Base-by-base conservation (phyloP, 2,113 vertebrate genomes). In the Macquaria australasica region DNA sequence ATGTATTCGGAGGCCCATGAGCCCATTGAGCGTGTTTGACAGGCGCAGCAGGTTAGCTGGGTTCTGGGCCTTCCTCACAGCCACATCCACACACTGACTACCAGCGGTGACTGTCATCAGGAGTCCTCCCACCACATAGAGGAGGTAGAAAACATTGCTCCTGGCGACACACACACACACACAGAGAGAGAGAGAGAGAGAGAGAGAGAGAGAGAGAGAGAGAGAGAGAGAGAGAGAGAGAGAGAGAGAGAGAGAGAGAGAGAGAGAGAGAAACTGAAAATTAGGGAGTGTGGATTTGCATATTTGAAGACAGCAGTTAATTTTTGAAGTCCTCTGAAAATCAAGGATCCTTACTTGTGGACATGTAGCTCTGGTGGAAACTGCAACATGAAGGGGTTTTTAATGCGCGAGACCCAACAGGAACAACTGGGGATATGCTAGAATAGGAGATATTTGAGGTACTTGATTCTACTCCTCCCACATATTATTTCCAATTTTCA, bases 91-190 rank as follows among this genome's bases (percentile, higher is more conserved):
- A 39, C 81, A 89, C 15, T 1, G 28, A 25, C 81, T 11, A 0
- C 86, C 79, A n/a, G 84, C 84, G 2, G 88, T 74, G 69, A 53
- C 79, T 0, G 79, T 74, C 84, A 85, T 50, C 73, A 91, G 25
- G 18, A 92, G 79, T 1, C 84, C 86, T 8, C 86, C 89, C 2
- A n/a, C 74, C 12, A 56, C 77, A 12, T 51, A 88, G 1, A 84
- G 41, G 58, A 91, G n/a, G 14, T 66, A 53, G 59, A 75, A 53
- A 3, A 89, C 51, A 12, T 50, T 75, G 75, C 67, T 63, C 71
- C 87, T 87, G 62, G 15, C 4, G 3, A 69, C 16, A 73, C 5
- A n/a, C n/a, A n/a, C n/a, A n/a, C n/a, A n/a, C n/a, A n/a, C n/a
- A n/a, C n/a, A 34, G 39, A 39, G 6, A 74, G 23, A 67, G 4